Percentiles rank a stretch among this genome's conserved stretches.
Evolutionary conservation across 2,113 vertebrate genomes (phyloP).

Genomic region (Gadus macrocephalus): DNA sequence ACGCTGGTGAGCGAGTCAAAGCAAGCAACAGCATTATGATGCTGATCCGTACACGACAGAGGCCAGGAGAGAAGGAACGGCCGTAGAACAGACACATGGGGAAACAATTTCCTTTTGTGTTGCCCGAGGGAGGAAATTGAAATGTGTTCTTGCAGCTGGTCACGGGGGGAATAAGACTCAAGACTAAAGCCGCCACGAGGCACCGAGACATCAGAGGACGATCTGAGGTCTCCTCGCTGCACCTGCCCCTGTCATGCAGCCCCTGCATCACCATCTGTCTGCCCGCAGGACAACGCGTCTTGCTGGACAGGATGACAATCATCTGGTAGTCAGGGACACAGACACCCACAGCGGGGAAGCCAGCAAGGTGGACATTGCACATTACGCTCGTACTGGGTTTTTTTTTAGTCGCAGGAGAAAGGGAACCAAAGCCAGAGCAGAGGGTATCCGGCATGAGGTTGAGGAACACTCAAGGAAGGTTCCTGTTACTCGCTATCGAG

Average conservation of each 20-base stretch:
- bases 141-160: neutral
- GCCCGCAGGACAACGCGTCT: no score
- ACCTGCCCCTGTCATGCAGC: neutral
- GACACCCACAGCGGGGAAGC: no score
- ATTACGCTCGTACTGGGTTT: no score
- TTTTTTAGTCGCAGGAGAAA: no score
- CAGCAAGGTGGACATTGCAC: no score
- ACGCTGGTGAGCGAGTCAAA: neutral
- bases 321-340: no score
- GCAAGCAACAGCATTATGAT: neutral
- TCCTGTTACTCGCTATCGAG: no score
- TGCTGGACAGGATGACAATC: no score
- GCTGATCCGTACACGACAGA: neutral
- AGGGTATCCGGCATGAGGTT: no score
- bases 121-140: constrained; percentile 1
- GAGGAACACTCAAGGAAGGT: no score
- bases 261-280: neutral
- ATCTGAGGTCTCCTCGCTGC: neutral
- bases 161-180: neutral
- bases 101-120: neutral
- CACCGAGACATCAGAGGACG: neutral
- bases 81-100: neutral
- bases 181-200: no score
- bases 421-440: no score
- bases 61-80: neutral